Evolutionary conservation across 1,140 invertebrate genomes (phyloP).

Genomic region (Eueides isabella): DNA sequence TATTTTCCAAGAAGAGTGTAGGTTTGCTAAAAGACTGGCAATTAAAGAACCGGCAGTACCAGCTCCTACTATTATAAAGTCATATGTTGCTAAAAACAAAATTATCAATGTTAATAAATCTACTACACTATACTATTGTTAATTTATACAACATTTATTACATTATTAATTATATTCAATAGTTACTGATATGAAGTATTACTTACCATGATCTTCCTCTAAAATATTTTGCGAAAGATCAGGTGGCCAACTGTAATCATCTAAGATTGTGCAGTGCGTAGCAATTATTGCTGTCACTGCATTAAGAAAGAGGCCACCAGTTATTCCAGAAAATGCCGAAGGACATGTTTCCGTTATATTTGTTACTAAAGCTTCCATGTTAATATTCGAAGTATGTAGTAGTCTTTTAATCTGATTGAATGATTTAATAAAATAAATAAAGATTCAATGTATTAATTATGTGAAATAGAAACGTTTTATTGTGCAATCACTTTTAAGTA

Average conservation of each 20-base stretch:
- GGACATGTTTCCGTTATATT: conserved; percentile 52
- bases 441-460: not conserved
- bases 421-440: no score
- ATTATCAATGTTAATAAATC: conserved; percentile 36
- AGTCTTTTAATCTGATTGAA: not conserved
- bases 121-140: not conserved
- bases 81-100: conserved; percentile 53
- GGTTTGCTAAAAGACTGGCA: conserved; percentile 83
- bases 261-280: conserved; percentile 81
- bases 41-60: conserved; percentile 87
- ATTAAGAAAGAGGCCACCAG: conserved; percentile 78
- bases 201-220: conserved; percentile 26
- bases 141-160: no score
- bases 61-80: conserved; percentile 86
- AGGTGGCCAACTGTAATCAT: conserved; percentile 83
- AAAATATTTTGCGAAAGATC: conserved; percentile 53
- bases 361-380: conserved; percentile 46
- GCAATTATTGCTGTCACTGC: conserved; percentile 81
- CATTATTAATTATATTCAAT: not conserved
- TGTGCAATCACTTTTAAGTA: not conserved
- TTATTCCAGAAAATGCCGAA: conserved; percentile 53
- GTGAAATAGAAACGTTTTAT: not conserved
- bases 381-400: no score
- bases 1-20: conserved; percentile 77
- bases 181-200: not conserved